A percentile compares a stretch with the other conserved stretches of the same genome.
These are phyloP conservation scores for Mesorhabditis belari DNA, from an alignment of 2,888 invertebrate genomes.

Conservation along the genomic window DNA sequence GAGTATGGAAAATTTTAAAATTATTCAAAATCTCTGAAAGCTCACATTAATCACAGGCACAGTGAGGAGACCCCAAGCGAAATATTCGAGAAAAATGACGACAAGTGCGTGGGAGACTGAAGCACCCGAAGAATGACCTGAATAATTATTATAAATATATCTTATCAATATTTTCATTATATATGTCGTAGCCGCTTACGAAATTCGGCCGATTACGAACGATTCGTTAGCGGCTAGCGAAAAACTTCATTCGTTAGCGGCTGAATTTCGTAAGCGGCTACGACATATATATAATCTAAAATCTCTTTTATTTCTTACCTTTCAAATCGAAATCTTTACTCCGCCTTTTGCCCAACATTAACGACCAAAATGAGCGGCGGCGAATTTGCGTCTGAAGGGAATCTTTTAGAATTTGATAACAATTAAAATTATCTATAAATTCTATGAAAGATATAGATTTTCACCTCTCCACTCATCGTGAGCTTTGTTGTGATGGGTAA, in stretches of 20 bases:
- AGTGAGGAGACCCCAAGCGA: conserved; percentile 97
- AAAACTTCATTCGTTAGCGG: no score
- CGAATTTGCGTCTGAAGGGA: neutral
- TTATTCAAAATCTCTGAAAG: no score
- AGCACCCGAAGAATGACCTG: conserved; percentile 70
- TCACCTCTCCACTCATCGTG: neutral
- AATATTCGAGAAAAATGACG: conserved; percentile 98
- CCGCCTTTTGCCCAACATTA: conserved; percentile 2
- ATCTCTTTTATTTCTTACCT: neutral
- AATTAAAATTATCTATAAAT: neutral
- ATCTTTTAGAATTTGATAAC: neutral
- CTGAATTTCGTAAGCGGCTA: no score
- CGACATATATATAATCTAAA: no score
- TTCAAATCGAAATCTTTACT: neutral
- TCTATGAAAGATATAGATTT: neutral
- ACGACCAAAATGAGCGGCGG: neutral
- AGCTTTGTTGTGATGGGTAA: neutral
- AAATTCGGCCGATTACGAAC: no score
- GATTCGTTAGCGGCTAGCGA: no score
- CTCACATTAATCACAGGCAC: conserved; percentile 86
- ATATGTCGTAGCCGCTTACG: no score
- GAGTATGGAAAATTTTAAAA: neutral
- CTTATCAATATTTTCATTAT: no score
- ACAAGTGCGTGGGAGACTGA: conserved; percentile 96
- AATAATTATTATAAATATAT: conserved; percentile 10